Evolutionary conservation across 2,888 invertebrate genomes (phyloP), one percentile per base, ranked within the genome.

Genomic region (Glyphotaelius pellucidus): DNA sequence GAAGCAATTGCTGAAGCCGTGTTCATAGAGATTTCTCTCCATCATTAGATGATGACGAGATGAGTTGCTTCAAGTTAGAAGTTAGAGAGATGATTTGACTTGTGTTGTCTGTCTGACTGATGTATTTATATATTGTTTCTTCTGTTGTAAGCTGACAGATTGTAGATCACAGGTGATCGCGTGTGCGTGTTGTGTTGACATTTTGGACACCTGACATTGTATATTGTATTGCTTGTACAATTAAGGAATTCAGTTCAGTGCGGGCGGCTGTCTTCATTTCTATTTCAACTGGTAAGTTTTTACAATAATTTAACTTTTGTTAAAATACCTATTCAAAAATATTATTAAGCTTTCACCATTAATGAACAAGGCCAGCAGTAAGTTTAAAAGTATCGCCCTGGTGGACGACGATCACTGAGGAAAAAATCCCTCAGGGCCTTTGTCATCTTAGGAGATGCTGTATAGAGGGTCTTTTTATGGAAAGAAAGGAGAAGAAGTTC

Each of bases 171-270:
- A 81, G 84, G 84, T 84, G 32, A 84, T 84, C 38, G 30, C n/a
- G 25, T 47, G n/a, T 25, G 52, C n/a, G 30, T 87, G 31, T 31
- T 52, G 87, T 87, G 87, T 52, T 87, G 15, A 31, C 52, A 52
- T 25, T 52, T 14, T 38, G 14, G n/a, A 52, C 25, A 47, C 30
- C 86, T 47, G 87, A 87, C 87, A 67, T 19, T 84, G 25, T 67
- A 42, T 85, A 42, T 85, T 85, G 38, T 30, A 67, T 67, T 25
- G 52, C 3, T 0, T 87, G n/a, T 0, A 67, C 87, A 52, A 52
- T 52, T 5, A 31, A 47, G 87, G 87, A 87, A 67, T 87, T 87
- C 87, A 87, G 87, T 87, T n/a, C 47, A n/a, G 31, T 15, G 52
- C 19, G 30, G 52, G 3, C 52, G 30, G 31, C 52, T 14, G 7